A percentile compares a stretch with the other conserved stretches of the same genome.
phyloP scores from a whole-genome alignment of 2,113 vertebrate species.

The Trinectes maculatus region DNA sequence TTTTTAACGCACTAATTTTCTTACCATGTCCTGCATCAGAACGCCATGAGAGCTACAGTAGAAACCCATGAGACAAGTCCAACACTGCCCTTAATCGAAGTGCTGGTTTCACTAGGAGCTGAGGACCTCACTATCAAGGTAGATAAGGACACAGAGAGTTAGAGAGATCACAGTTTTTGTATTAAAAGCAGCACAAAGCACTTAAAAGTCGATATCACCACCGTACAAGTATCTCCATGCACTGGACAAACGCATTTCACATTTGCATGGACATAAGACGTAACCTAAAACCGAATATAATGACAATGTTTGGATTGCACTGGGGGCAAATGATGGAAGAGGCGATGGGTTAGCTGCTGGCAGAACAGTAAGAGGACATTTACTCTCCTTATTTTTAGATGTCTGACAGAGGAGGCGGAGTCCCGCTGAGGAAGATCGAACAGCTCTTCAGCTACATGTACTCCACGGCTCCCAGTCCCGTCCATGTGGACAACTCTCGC shows the following conservation, averaged over 20 bases:
- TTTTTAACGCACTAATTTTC: neutral
- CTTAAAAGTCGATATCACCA: too few species aligned
- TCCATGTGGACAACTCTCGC: constrained; percentile 82
- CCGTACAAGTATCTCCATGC: too few species aligned
- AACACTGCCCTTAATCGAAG: constrained; percentile 88
- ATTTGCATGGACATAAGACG: too few species aligned
- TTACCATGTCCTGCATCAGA: constrained; percentile 77
- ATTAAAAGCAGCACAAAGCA: too few species aligned
- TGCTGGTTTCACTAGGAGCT: constrained; percentile 89
- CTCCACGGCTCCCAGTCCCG: constrained; percentile 92
- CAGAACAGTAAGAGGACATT: constrained; percentile 13
- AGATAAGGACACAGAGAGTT: constrained; percentile 25
- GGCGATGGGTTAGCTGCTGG: too few species aligned
- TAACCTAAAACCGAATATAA: too few species aligned
- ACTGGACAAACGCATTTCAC: too few species aligned
- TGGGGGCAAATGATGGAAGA: neutral
- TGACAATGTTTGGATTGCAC: too few species aligned
- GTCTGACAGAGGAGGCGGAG: constrained; percentile 94
- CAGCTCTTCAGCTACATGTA: constrained; percentile 96
- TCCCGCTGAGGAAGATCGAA: constrained; percentile 93
- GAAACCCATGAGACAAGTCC: constrained; percentile 89
- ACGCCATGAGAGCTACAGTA: constrained; percentile 97
- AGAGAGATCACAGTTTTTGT: too few species aligned
- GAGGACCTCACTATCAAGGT: constrained; percentile 99
- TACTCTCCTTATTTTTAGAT: constrained; percentile 80